Evolutionary conservation across 2,888 invertebrate genomes (phyloP), one percentile per base, ranked within the genome.

Genomic region (Drosophila austrosaltans): DNA sequence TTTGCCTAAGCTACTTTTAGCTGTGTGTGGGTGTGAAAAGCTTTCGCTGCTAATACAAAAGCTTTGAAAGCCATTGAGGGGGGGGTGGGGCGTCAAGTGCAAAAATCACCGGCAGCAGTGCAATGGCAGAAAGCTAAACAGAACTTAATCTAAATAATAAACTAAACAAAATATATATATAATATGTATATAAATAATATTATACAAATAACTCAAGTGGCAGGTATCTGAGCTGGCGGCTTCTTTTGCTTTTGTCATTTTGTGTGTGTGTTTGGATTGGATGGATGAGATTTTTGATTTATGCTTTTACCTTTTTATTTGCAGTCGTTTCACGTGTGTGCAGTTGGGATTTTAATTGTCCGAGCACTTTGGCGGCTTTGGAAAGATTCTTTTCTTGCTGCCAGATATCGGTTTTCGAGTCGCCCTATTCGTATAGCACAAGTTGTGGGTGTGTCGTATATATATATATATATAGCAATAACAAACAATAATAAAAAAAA

Each of bases 291-390:
- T 59, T 72, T 75, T 36, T 65, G 67, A 69, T 66, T 78, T 68
- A 74, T 73, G 74, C 66, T 81, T 78, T 92, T 93, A 93, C 92
- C 92, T 93, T 93, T 90, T 91, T 90, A 80, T 93, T 93, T 82
- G 92, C 92, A 78, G 92, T 90, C 79, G 92, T 92, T 89, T 92
- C 92, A 86, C 92, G 92, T 78, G 92, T 91, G 85, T 93, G 92
- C 82, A 93, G 92, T 86, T 93, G 93, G 74, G 92, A 92, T 90
- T 93, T 93, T 90, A 91, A 92, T 89, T 93, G 93, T 89, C 93
- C 93, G 90, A 94, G 92, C 91, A 94, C 92, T 92, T 93, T 93
- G 87, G 93, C 93, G 91, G 93, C 93, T 92, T 93, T 94, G 84
- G 93, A 92, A 89, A 93, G 92, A 90, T 93, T 93, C 92, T 93